Evolutionary conservation across 30 jellyfish, hydroid and myxozoan species (phyloP), one percentile per base, ranked within the genome.

Genomic region (Aurelia sp.): DNA sequence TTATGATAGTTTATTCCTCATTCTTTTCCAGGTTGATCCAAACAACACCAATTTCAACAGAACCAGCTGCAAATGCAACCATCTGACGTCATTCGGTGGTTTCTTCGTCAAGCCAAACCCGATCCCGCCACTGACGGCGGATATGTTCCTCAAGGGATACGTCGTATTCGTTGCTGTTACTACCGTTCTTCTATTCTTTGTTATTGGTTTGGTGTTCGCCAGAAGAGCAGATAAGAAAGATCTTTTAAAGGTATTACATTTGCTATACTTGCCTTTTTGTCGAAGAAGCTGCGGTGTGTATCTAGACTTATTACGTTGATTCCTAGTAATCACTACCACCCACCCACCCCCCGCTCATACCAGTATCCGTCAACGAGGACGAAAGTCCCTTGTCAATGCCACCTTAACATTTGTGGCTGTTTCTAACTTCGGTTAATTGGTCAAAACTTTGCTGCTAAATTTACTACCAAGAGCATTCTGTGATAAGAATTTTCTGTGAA

Each of bases 41-140:
- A 13, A 60, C 27, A 20, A 21, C 9, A 82, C 97, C 30, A 64
- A 62, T 3, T 81, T 93, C 69, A 64, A 81, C 60, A 62, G 47
- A 72, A 93, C 98, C 3, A 61, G 51, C 9, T 93, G 98, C 85
- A 76, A 87, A 63, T 85, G 97, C 65, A 87, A 76, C 55, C 98
- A 93, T 71, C 60, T 93, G 74, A 85, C 98, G 21, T 71, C 98
- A 63, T 93, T 93, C 73, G 98, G 98, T 7, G 97, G 98, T 7
- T 93, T 93, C 81, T 86, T 60, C 80, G 98, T 93, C 37, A 90
- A 91, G 33, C 98, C 98, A 20, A 86, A 71, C 41, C 91, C 96
- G 13, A 68, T 93, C 3, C 98, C 98, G 35, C 86, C 98, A 31
- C 93, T 94, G 30, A 81, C 96, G 2, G 90, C 90, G 18, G 98